Evolutionary conservation across 2,797 vertebrate species (phyloP), one percentile per base, ranked within the genome.

Genomic region (Pteronotus mesoamericanus): DNA sequence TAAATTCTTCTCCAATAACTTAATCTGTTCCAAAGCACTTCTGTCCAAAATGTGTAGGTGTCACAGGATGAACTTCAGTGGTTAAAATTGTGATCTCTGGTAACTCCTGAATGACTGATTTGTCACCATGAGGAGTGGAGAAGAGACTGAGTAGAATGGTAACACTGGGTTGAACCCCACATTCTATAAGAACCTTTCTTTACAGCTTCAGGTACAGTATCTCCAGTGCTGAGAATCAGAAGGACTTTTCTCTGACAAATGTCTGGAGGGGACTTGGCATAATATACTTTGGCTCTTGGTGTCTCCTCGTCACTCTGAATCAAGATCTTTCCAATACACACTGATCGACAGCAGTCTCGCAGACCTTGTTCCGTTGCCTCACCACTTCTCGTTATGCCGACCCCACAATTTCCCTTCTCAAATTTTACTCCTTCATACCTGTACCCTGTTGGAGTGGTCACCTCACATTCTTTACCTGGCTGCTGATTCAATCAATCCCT

Each of bases 241-340:
- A 99, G 99, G 86, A 99, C 99, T 98, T 99, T 99, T 94, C 99
- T 99, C 96, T 99, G 99, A 98, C 99, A 99, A 96, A 99, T 99
- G 97, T 99, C 99, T 1, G 99, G 99, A 57, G 99, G 99, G 86
- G 99, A 99, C 98, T 99, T 99, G 84, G 99, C 99, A 19, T 99
- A 99, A 98, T 99, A 99, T 53, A 99, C 99, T 98, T 99, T 99
- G 53, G 99, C 99, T 98, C 99, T 99, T 97, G 99, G 99, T 0
- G 99, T 99, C 97, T 99, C 99, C 98, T 99, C 99, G 0, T 99
- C 99, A 2, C 99, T 99, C 98, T 99, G 99, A 97, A 99, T 99
- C 96, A 99, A 99, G 98, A 99, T 99, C 97, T 99, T 99, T 42
- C 99, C 99, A 3, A 99, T 99, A 93, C 99, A 99, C 97, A 99